Evolutionary conservation across 64 coral and sea anemone genomes (phyloP).

Genomic region (Montipora sp.): DNA sequence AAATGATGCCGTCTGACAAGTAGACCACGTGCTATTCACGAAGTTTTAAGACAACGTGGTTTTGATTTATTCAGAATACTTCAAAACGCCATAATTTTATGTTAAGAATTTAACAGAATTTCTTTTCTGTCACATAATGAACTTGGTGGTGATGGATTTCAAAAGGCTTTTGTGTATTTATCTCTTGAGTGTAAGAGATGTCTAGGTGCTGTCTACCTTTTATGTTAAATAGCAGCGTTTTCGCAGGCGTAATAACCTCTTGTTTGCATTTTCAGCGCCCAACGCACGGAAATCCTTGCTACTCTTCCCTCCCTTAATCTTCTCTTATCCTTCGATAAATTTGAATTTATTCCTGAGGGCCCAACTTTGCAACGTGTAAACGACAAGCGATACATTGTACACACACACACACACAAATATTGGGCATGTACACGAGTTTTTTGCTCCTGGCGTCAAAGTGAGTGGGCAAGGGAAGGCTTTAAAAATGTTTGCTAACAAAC

Average conservation of each 20-base stretch:
- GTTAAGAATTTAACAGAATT: background rate
- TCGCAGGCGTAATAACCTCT: constrained; percentile 32
- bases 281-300: constrained; percentile 32
- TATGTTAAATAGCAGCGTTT: constrained; percentile 92
- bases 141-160: constrained; percentile 72
- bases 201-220: constrained; percentile 92
- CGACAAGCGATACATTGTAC: background rate
- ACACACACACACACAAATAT: background rate
- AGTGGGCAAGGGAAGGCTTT: background rate
- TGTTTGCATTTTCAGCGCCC: constrained; percentile 44
- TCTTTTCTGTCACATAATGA: constrained; percentile 43
- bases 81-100: constrained; percentile 25
- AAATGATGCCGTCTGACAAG: constrained; percentile 42
- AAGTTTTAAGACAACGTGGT: background rate
- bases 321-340: background rate
- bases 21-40: constrained; percentile 49
- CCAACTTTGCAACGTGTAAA: background rate
- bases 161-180: constrained; percentile 85
- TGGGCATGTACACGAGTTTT: background rate
- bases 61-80: constrained; percentile 15
- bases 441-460: no score
- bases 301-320: constrained; percentile 9
- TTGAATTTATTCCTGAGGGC: background rate
- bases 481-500: background rate
- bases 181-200: constrained; percentile 89